phyloP scores from a whole-genome alignment of 2,113 vertebrate genomes.

The Meles meles region DNA sequence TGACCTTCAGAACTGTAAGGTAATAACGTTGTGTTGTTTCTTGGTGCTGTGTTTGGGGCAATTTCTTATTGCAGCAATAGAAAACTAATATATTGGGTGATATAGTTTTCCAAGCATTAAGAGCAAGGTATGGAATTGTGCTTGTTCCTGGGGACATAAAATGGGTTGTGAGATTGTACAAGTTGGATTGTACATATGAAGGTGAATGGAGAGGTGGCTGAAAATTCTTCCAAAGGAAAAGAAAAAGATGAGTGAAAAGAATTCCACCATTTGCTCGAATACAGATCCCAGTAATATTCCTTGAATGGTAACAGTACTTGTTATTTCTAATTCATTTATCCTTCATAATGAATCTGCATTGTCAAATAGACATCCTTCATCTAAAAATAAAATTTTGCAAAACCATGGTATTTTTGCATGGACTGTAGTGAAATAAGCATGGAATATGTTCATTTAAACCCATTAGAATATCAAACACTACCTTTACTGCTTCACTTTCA shows the following conservation, averaged over 20 bases:
- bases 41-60: not conserved
- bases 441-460: not conserved
- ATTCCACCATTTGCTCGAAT: not conserved
- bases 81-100: not conserved
- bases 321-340: not conserved
- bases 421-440: not conserved
- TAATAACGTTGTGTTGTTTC: not conserved
- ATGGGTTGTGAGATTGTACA: not conserved
- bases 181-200: not conserved
- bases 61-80: not conserved
- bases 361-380: not conserved
- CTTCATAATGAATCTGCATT: not conserved
- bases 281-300: not conserved
- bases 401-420: not conserved
- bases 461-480: not conserved
- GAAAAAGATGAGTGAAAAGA: not conserved
- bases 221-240: not conserved
- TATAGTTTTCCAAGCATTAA: not conserved
- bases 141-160: not conserved
- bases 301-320: not conserved
- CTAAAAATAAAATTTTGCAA: not conserved
- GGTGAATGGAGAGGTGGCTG: not conserved
- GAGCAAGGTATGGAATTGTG: not conserved
- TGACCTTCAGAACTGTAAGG: not conserved
- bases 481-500: not conserved